Evolutionary conservation across 2,888 invertebrate species (phyloP), one percentile per base, ranked within the genome.

Genomic region (Zygothrica quintamaculata): DNA sequence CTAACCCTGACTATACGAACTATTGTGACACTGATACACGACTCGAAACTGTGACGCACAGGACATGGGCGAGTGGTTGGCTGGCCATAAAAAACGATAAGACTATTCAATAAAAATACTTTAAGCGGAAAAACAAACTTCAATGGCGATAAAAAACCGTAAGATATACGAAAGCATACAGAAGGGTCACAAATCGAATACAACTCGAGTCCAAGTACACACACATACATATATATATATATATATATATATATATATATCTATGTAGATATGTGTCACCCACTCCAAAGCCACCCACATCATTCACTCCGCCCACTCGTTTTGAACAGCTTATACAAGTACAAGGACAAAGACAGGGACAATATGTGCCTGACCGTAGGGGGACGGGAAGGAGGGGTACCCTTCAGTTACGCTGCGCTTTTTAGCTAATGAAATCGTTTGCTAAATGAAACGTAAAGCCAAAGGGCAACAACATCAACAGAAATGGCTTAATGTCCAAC

Each of bases 81-180:
- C 34, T 62, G 80, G 76, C 60, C 80, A 87, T 88, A 88, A 88
- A 88, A 88, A 88, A 88, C 77, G 80, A 81, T 86, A 86, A 86
- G 72, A 61, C 74, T 61, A 74, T 86, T 84, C 81, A 88, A 85
- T 88, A 89, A 88, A 89, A 89, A 84, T 88, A 84, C 86, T 89
- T 89, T 89, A 81, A 87, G 89, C 89, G 90, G 90, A 89, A 89
- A 88, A 89, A 89, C 87, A 89, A 89, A 85, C 90, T 88, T 78
- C 74, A 87, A 77, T 87, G 71, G 65, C 87, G 81, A 80, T 80
- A 84, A 84, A 84, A 76, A 62, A 51, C 31, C 31, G 36, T 26
- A 40, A 48, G 61, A 55, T 42, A 64, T 52, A 33, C 40, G 36
- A 46, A 52, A 37, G 15, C 48, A 61, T 47, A 53, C 67, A 59